Conservation (phyloP, 2,797 vertebrate species). For the Paramormyrops hopkinsi region DNA sequence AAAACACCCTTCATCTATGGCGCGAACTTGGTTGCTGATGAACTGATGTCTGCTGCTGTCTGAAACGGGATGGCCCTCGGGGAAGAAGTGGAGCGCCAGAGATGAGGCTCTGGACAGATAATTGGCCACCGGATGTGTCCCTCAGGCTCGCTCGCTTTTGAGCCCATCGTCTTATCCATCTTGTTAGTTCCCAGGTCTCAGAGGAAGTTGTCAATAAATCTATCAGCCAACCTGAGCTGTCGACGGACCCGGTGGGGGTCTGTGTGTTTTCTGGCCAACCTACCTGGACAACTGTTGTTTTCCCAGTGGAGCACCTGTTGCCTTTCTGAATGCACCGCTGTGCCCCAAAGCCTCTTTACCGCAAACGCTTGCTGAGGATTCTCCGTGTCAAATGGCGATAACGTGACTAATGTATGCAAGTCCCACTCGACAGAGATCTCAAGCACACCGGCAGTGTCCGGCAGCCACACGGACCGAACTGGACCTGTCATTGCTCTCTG, state of each 20-base stretch:
- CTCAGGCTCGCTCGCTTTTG: neutral
- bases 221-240: neutral
- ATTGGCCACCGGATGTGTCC: neutral
- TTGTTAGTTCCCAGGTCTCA: neutral
- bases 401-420: neutral
- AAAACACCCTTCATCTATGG: conserved; percentile 17
- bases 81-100: neutral
- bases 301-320: conserved; percentile 13
- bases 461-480: neutral
- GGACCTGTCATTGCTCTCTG: neutral
- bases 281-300: neutral
- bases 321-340: neutral
- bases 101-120: neutral
- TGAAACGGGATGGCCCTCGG: neutral
- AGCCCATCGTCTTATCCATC: neutral
- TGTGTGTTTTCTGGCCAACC: neutral
- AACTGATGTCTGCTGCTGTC: neutral
- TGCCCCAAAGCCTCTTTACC: neutral
- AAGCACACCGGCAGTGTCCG: neutral
- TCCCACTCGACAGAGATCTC: too few species aligned
- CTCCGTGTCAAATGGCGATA: neutral
- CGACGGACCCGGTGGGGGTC: too few species aligned
- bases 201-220: conserved; percentile 1
- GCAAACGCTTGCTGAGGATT: neutral
- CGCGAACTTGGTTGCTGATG: conserved; percentile 24